A percentile compares a stretch with the other conserved stretches of the same genome.
Evolutionary conservation across 2,113 vertebrate species (phyloP).

Genomic region (Triplophysa dalaica): DNA sequence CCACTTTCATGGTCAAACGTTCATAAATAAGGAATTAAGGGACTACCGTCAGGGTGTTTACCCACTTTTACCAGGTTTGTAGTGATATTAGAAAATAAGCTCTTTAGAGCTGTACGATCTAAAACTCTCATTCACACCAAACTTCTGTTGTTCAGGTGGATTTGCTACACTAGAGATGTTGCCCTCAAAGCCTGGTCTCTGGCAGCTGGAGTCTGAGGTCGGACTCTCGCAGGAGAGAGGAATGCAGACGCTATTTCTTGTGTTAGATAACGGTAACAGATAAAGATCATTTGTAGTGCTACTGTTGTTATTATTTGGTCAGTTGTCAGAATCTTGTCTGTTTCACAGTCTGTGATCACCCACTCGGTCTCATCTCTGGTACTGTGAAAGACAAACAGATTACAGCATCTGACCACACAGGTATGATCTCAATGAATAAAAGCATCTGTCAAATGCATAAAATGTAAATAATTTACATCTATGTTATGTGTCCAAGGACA

Average conservation of each 20-base stretch:
- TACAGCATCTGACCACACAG: slow-evolving; percentile 73
- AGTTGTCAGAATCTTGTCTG: slow-evolving; percentile 25
- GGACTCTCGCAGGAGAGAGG: slow-evolving; percentile 84
- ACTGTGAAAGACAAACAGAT: slow-evolving; percentile 82
- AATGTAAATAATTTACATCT: neutral
- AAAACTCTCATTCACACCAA: neutral
- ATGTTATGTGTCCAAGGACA: slow-evolving; percentile 68
- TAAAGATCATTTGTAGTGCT: neutral
- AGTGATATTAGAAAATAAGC: neutral
- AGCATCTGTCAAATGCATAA: neutral
- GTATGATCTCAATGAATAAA: slow-evolving; percentile 64
- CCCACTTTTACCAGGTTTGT: slow-evolving; percentile 85
- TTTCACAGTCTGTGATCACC: slow-evolving; percentile 79
- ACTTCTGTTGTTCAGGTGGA: slow-evolving; percentile 72
- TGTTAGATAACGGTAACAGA: slow-evolving; percentile 83
- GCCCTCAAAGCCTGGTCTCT: slow-evolving; percentile 86
- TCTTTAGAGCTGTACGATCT: neutral
- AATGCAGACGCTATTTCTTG: slow-evolving; percentile 88
- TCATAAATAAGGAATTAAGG: slow-evolving; percentile 78
- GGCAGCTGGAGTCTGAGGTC: slow-evolving; percentile 89
- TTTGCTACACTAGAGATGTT: slow-evolving; percentile 92
- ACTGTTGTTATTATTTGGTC: neutral
- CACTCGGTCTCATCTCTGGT: slow-evolving; percentile 83
- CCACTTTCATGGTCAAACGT: slow-evolving; percentile 92
- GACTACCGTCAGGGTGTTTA: slow-evolving; percentile 81